These are phyloP conservation scores for Nyctereutes procyonoides DNA, from an alignment of 2,113 vertebrate species.

Conservation along the genomic window DNA sequence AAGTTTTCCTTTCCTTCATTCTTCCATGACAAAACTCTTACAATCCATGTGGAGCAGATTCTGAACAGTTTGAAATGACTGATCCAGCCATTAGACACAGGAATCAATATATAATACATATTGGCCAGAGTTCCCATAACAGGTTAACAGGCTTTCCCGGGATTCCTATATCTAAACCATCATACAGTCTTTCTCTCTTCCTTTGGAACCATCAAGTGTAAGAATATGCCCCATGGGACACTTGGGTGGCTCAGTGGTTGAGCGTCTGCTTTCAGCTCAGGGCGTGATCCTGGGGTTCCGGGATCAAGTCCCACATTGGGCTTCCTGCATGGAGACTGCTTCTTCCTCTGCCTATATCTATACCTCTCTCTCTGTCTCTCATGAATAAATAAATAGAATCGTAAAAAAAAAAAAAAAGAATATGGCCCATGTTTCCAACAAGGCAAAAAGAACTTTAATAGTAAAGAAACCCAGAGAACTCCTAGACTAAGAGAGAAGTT, in stretches of 20 bases:
- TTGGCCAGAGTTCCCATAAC: neutral
- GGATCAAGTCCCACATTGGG: too few species aligned
- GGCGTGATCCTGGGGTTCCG: too few species aligned
- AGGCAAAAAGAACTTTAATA: neutral
- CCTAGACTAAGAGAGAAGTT: neutral
- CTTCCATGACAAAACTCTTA: neutral
- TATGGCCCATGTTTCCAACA: neutral
- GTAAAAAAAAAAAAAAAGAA: neutral
- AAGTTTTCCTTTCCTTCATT: neutral
- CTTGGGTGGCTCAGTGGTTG: too few species aligned
- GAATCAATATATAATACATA: neutral
- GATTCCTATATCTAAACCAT: neutral
- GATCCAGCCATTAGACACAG: neutral
- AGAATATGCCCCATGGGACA: neutral
- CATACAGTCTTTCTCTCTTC: neutral
- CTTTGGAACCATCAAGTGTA: neutral
- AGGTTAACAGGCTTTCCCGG: neutral
- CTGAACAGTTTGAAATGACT: neutral
- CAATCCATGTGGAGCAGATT: neutral
- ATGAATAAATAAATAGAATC: too few species aligned
- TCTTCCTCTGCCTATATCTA: too few species aligned
- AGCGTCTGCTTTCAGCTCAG: too few species aligned
- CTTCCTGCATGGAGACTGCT: too few species aligned
- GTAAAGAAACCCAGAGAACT: slow-evolving; percentile 12
- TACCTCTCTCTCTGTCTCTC: too few species aligned